Percentiles rank a stretch among this genome's conserved stretches.
Evolutionary conservation across 2,113 vertebrate genomes (phyloP).

Genomic region (Anolis sagrei): DNA sequence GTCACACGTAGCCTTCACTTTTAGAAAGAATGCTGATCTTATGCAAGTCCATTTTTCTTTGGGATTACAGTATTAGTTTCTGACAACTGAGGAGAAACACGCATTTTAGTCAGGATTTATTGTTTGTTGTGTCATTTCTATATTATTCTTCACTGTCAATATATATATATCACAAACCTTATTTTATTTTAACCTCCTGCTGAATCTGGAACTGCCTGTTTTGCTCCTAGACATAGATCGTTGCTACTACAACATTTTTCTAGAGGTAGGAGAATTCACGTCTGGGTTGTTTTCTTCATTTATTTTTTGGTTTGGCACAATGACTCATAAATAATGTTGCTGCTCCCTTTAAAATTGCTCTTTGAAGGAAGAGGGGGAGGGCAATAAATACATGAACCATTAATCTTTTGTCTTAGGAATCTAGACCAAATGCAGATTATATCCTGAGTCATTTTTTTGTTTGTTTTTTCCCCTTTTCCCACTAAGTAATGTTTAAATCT

Average conservation of each 20-base stretch:
- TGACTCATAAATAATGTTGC: background rate
- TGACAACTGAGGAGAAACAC: background rate
- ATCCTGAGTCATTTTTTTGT: accelerated
- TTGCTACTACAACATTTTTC: background rate
- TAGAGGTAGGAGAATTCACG: background rate
- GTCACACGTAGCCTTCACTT: background rate
- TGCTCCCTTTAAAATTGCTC: no score
- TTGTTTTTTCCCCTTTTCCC: accelerated
- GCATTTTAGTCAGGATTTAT: background rate
- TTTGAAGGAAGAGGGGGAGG: background rate
- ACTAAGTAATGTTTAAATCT: conserved; percentile 5
- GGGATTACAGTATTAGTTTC: background rate
- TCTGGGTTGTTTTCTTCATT: background rate
- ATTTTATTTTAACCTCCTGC: background rate
- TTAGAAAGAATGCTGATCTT: no score
- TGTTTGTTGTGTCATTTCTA: background rate
- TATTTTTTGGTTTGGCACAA: conserved; percentile 4
- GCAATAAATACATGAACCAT: background rate
- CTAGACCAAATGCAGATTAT: background rate
- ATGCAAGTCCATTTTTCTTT: background rate
- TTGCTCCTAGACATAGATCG: background rate
- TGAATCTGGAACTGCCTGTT: background rate
- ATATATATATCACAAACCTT: no score
- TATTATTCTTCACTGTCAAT: background rate
- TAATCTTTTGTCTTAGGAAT: conserved; percentile 1